Evolutionary conservation across 2,888 invertebrate species (phyloP), one percentile per base, ranked within the genome.

Genomic region (Macrophya alboannulata): DNA sequence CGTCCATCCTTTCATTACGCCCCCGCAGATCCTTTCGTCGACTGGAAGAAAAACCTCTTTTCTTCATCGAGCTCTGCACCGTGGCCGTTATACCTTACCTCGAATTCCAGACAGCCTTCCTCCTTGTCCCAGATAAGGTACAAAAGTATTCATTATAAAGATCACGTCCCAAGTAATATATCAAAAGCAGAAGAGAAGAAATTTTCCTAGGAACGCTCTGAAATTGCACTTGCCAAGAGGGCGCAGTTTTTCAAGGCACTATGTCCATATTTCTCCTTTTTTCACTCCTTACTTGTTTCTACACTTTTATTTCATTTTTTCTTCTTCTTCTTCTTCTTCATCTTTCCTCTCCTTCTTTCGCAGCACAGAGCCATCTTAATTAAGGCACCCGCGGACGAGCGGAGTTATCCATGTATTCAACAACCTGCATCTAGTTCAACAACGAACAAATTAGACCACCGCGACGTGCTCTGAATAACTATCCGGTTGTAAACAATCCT

Each of bases 81-180:
- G 25, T 10, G 8, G 21, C n/a, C 31, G 43, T n/a, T 81, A 21
- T 43, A 81, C 81, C 81, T 81, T 43, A 81, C 62, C 59, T 81
- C 81, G 81, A 81, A 62, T 81, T 81, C 81, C 81, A 62, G 81
- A 81, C 62, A 81, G 62, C 43, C 81, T 81, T 81, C 59, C 59
- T 62, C 40, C 59, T 62, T 21, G 59, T 62, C 81, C 59, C 81
- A 81, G 59, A 81, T 81, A 81, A 81, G 62, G 59, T 43, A 81
- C 81, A 81, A 81, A 81, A 81, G 59, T 81, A 81, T 81, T 81
- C 81, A 62, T 81, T 81, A 59, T 81, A 81, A 81, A 62, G 81
- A 81, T 81, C 81, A 81, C 59, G 81, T 59, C 59, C 43, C 62
- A 17, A 62, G 81, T 81, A 59, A 81, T 59, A 62, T 81, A 81